Evolutionary conservation across 2,797 vertebrate species (phyloP).

Genomic region (Labeo calbasu): DNA sequence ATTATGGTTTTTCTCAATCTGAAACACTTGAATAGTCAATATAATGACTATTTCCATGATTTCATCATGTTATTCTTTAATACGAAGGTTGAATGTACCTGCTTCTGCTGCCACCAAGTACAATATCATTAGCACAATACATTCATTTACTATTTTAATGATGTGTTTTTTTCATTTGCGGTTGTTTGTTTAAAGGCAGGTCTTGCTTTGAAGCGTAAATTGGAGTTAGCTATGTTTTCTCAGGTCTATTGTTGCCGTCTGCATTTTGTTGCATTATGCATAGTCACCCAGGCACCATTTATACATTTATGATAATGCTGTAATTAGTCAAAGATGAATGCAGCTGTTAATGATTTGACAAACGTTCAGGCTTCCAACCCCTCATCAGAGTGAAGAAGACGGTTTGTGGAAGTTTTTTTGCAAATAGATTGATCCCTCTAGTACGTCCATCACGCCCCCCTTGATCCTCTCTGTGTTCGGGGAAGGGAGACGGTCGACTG

Average conservation of each 20-base stretch:
- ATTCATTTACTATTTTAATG: background rate
- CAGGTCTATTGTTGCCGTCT: background rate
- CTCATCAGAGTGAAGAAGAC: background rate
- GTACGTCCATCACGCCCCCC: background rate
- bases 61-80: background rate
- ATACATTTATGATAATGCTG: conserved; percentile 28
- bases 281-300: conserved; percentile 18
- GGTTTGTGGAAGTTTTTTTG: conserved; percentile 11
- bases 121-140: background rate
- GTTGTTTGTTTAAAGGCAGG: conserved; percentile 17
- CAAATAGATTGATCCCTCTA: background rate
- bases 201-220: conserved; percentile 11
- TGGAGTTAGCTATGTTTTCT: background rate
- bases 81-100: background rate
- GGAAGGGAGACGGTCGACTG: background rate
- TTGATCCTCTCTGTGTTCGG: background rate
- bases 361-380: background rate
- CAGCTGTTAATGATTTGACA: conserved; percentile 15
- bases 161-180: background rate
- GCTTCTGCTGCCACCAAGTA: background rate
- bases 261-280: conserved; percentile 14
- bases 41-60: background rate
- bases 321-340: conserved; percentile 23
- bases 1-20: background rate
- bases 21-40: background rate